These are phyloP conservation scores for Platichthys flesus DNA, from an alignment of 2,113 vertebrate genomes.

Conservation along the genomic window DNA sequence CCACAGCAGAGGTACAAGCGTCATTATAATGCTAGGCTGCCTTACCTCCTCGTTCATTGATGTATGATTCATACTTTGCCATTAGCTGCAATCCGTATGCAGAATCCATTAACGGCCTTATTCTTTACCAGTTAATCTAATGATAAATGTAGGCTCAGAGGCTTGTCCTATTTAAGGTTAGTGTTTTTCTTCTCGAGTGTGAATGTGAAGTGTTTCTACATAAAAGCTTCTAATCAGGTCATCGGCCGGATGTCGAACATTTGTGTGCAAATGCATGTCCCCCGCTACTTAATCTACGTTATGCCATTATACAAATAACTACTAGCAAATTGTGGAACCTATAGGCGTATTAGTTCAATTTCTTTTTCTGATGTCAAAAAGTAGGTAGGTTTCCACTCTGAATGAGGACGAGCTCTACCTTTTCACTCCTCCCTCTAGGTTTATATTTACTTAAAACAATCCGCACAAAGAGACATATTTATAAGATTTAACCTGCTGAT, in stretches of 20 bases:
- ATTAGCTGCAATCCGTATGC: conserved; percentile 41
- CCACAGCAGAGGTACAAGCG: conserved; percentile 16
- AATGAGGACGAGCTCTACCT: conserved; percentile 1
- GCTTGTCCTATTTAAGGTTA: conserved; percentile 23
- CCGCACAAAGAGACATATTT: not conserved
- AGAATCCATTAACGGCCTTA: conserved; percentile 54
- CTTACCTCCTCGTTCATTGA: conserved; percentile 35
- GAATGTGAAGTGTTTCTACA: conserved; percentile 25
- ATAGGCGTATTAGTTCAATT: not conserved
- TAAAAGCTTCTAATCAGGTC: conserved; percentile 53
- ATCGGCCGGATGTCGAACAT: conserved; percentile 27
- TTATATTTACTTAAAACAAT: conserved; percentile 4
- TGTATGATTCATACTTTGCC: conserved; percentile 53
- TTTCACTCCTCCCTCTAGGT: not conserved
- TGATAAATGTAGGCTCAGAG: conserved; percentile 30
- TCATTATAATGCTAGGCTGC: conserved; percentile 32
- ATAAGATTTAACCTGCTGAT: conserved; percentile 17
- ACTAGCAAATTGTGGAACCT: conserved; percentile 26
- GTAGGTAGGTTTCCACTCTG: not conserved
- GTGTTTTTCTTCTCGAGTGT: conserved; percentile 21
- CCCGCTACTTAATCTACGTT: conserved; percentile 51
- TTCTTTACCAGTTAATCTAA: conserved; percentile 16
- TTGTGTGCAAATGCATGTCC: conserved; percentile 36
- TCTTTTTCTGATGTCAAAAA: not conserved
- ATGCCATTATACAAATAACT: conserved; percentile 37